Percentiles rank a stretch among this genome's conserved stretches.
phyloP scores from a whole-genome alignment of 2,113 vertebrate genomes.

The Montifringilla adamsi region DNA sequence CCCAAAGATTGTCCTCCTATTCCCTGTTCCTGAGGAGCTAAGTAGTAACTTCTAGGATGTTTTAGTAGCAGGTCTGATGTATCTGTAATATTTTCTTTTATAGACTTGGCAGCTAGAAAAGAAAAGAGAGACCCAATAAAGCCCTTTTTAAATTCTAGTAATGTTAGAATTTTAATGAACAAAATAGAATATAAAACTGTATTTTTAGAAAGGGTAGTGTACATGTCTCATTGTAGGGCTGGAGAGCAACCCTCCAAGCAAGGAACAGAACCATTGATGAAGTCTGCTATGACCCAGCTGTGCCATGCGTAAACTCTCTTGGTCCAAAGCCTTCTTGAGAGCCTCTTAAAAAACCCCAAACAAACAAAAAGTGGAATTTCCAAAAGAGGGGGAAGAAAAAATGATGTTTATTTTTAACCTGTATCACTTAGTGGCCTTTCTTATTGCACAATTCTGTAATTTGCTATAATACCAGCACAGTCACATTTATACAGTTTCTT shows the following conservation, averaged over 20 bases:
- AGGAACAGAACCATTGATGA: not conserved
- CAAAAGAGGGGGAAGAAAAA: not conserved
- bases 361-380: not conserved
- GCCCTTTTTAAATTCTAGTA: not conserved
- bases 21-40: not conserved
- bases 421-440: not conserved
- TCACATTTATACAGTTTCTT: not conserved
- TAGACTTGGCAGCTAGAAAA: not conserved
- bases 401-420: not conserved
- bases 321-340: not conserved
- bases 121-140: not conserved
- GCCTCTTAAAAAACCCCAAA: not conserved
- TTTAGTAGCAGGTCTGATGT: not conserved
- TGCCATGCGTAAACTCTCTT: not conserved
- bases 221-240: not conserved
- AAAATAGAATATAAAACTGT: not conserved
- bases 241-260: not conserved
- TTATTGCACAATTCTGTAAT: not conserved
- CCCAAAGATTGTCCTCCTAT: not conserved
- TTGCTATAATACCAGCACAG: not conserved
- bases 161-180: not conserved
- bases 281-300: not conserved
- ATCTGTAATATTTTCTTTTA: not conserved
- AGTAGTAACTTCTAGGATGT: not conserved
- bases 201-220: not conserved